phyloP scores from a whole-genome alignment of 2,113 vertebrate genomes.

The Tetrax tetrax region DNA sequence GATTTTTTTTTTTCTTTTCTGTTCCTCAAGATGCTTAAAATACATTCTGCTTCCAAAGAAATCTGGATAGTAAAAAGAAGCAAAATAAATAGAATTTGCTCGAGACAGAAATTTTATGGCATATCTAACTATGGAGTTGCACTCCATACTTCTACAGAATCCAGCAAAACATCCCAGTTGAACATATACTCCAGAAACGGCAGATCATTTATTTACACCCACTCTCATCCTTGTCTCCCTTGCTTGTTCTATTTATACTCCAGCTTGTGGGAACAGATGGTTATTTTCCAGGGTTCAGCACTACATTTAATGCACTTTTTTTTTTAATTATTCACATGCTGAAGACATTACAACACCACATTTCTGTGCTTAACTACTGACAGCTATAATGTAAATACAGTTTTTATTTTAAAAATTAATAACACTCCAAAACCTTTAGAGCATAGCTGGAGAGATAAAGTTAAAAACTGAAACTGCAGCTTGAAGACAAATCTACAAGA shows the following conservation, averaged over 20 bases:
- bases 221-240: slow-evolving; percentile 18
- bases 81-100: not conserved
- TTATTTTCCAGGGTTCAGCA: slow-evolving; percentile 41
- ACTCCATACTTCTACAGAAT: not conserved
- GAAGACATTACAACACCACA: slow-evolving; percentile 1
- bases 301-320: slow-evolving; percentile 14
- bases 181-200: not conserved
- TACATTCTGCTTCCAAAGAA: not conserved
- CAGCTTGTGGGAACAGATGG: slow-evolving; percentile 56
- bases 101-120: not conserved
- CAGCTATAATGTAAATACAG: not conserved
- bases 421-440: not conserved
- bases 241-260: slow-evolving; percentile 52
- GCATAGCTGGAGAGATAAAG: not conserved
- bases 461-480: not conserved
- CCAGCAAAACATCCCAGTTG: not conserved
- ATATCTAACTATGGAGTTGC: not conserved
- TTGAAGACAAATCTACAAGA: not conserved
- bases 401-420: not conserved
- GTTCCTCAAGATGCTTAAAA: not conserved
- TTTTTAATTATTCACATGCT: not conserved
- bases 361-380: not conserved
- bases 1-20: not conserved
- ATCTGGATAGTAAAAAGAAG: not conserved
- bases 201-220: slow-evolving; percentile 47